Percentiles rank a stretch among this genome's conserved stretches.
phyloP scores from a whole-genome alignment of 2,797 vertebrate genomes.

The Megalops cyprinoides region DNA sequence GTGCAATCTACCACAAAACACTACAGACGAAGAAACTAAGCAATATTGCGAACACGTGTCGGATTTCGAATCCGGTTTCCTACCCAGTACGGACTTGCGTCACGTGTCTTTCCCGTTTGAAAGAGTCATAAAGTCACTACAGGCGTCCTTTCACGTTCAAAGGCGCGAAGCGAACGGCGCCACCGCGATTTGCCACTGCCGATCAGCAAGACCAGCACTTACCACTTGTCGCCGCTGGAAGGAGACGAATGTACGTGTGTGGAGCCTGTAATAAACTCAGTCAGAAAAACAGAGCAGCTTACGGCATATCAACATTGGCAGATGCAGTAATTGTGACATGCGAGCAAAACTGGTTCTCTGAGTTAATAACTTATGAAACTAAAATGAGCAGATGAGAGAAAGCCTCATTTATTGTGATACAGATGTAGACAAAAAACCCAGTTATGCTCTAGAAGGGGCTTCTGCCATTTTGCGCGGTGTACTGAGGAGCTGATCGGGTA shows the following conservation, averaged over 20 bases:
- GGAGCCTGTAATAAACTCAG: conserved; percentile 1
- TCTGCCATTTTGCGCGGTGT: background rate
- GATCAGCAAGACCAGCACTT: background rate
- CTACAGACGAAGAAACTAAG: background rate
- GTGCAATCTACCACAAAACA: background rate
- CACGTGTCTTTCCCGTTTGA: background rate
- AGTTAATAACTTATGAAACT: background rate
- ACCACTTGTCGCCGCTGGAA: background rate
- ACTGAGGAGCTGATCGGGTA: background rate
- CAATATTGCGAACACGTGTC: background rate
- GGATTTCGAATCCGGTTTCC: background rate
- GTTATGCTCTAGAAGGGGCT: background rate
- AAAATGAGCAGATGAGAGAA: background rate
- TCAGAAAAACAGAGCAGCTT: background rate
- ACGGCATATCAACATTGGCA: background rate
- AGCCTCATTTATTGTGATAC: background rate
- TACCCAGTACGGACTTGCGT: background rate
- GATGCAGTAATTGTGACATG: background rate
- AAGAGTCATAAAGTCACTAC: background rate
- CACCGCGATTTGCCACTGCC: background rate
- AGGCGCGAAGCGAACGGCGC: conserved; percentile 1
- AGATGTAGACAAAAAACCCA: background rate
- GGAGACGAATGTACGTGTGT: background rate
- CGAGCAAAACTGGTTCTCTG: background rate
- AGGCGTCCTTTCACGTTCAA: background rate